Conservation (phyloP, 2,797 vertebrate genomes). For the Manis pentadactyla region DNA sequence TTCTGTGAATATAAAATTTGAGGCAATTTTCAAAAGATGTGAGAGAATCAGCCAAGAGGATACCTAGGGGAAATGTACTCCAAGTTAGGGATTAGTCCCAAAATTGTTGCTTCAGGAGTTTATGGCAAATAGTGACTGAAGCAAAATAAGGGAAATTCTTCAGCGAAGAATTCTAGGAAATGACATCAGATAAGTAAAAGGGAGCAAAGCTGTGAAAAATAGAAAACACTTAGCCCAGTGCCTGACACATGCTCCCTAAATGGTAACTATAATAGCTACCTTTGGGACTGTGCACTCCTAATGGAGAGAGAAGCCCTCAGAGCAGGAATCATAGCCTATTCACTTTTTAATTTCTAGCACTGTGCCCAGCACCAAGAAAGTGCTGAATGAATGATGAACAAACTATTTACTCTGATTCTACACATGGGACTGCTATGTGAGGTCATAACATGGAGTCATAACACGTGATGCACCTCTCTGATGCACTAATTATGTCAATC, state of each 20-base stretch:
- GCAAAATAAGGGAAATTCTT: not conserved
- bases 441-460: constrained; percentile 50
- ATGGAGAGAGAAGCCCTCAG: not conserved
- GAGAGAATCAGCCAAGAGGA: not conserved
- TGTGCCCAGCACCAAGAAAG: not conserved
- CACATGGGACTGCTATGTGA: not conserved
- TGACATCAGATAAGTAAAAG: not conserved
- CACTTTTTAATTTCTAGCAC: not conserved
- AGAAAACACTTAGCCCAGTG: not conserved
- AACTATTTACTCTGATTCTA: constrained; percentile 57
- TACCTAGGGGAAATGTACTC: not conserved
- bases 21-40: not conserved
- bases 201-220: not conserved
- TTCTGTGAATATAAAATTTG: not conserved
- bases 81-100: not conserved
- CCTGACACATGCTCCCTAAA: not conserved
- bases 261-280: not conserved
- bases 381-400: constrained; percentile 16
- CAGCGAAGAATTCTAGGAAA: not conserved
- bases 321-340: not conserved
- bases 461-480: constrained; percentile 44
- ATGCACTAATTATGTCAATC: constrained; percentile 54
- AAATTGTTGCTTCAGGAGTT: not conserved
- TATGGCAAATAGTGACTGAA: not conserved
- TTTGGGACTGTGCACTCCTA: not conserved